These are phyloP conservation scores for Phylloscopus whistleri DNA, from an alignment of 2,113 vertebrate genomes.

Conservation along the genomic window DNA sequence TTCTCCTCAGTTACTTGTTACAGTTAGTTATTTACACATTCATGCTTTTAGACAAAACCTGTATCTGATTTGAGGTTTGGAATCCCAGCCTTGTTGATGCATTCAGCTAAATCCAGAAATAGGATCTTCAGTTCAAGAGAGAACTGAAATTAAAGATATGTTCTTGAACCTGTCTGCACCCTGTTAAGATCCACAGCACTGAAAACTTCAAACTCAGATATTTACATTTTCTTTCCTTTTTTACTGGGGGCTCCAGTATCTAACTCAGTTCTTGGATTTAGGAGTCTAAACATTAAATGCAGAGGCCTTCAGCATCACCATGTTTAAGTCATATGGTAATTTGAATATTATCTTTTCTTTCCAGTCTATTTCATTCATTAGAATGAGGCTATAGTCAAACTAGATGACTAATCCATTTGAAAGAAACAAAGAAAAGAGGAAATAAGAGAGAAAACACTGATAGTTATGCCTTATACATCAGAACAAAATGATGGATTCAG, in stretches of 20 bases:
- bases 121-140: not conserved
- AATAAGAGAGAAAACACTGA: not conserved
- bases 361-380: not conserved
- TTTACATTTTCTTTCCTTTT: not conserved
- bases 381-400: not conserved
- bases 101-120: not conserved
- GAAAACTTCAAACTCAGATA: not conserved
- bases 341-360: not conserved
- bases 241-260: not conserved
- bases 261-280: not conserved
- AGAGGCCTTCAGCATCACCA: not conserved
- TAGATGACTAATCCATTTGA: not conserved
- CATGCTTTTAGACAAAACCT: not conserved
- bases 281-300: not conserved
- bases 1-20: not conserved
- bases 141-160: accelerated
- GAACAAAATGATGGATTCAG: not conserved
- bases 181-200: not conserved
- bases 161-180: not conserved
- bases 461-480: not conserved
- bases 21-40: not conserved
- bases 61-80: not conserved
- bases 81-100: not conserved
- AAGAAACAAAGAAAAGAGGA: not conserved
- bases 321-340: not conserved